A percentile compares a stretch with the other conserved stretches of the same genome.
These are phyloP conservation scores for Gouania willdenowi DNA, from an alignment of 2,797 vertebrate species.

Conservation along the genomic window DNA sequence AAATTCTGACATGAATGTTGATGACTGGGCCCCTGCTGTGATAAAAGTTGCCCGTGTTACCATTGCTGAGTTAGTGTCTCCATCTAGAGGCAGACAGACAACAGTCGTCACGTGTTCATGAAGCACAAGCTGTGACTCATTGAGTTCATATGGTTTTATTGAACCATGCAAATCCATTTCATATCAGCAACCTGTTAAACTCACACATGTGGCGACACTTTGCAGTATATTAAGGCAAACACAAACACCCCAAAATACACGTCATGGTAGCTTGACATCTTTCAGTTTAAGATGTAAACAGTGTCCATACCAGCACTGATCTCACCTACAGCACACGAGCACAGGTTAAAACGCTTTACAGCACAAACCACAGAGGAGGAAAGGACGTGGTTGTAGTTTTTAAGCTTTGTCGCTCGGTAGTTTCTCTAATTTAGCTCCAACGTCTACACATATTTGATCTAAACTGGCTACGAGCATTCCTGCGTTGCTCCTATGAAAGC, in stretches of 20 bases:
- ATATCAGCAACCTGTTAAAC: slow-evolving; percentile 63
- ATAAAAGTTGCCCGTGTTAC: too few species aligned
- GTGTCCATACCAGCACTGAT: slow-evolving; percentile 40
- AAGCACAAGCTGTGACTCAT: background rate
- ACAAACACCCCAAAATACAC: slow-evolving; percentile 43
- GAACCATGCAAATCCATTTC: slow-evolving; percentile 72
- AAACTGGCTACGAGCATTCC: slow-evolving; percentile 15
- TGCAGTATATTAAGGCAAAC: slow-evolving; percentile 71
- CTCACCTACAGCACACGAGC: slow-evolving; percentile 20
- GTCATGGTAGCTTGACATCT: slow-evolving; percentile 59
- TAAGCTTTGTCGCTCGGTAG: slow-evolving; percentile 14
- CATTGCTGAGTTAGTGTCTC: slow-evolving; percentile 38
- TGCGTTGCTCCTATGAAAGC: slow-evolving; percentile 29
- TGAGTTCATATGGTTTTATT: slow-evolving; percentile 61
- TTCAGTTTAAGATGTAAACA: slow-evolving; percentile 61
- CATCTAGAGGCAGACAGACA: slow-evolving; percentile 46
- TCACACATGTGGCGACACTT: slow-evolving; percentile 56
- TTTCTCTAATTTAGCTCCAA: slow-evolving; percentile 23
- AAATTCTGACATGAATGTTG: too few species aligned
- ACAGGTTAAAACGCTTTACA: slow-evolving; percentile 31
- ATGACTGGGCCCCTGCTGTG: too few species aligned
- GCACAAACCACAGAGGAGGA: slow-evolving; percentile 30
- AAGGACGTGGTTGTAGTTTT: slow-evolving; percentile 14
- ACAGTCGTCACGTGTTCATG: background rate
- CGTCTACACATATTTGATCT: slow-evolving; percentile 9